phyloP scores from a whole-genome alignment of 2,113 vertebrate genomes.

The Oncorhynchus nerka region DNA sequence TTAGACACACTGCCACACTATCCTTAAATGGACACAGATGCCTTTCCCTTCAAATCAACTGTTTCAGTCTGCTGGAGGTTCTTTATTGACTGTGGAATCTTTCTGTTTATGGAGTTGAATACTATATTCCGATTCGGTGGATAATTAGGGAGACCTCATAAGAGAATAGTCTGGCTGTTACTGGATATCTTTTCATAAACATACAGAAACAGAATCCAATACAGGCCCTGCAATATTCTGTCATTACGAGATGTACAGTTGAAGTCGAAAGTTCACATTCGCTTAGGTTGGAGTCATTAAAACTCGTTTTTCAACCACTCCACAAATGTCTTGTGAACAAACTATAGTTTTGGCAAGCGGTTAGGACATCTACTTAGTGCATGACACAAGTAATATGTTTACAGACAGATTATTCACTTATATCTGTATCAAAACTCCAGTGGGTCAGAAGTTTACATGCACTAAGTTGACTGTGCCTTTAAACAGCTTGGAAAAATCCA shows the following conservation, averaged over 20 bases:
- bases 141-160: constrained; percentile 26
- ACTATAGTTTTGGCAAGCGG: too few species aligned
- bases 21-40: constrained; percentile 44
- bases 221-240: constrained; percentile 35
- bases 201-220: constrained; percentile 33
- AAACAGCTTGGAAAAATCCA: too few species aligned
- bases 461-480: too few species aligned
- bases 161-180: constrained; percentile 22
- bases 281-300: too few species aligned
- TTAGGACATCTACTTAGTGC: too few species aligned
- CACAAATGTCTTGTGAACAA: too few species aligned
- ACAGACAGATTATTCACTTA: too few species aligned
- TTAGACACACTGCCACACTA: constrained; percentile 23
- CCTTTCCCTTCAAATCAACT: constrained; percentile 38
- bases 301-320: too few species aligned
- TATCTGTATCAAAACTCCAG: too few species aligned
- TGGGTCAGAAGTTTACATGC: too few species aligned
- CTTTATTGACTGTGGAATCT: constrained; percentile 22
- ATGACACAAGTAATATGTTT: too few species aligned
- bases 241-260: constrained; percentile 15
- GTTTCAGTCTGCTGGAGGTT: constrained; percentile 35
- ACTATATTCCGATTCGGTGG: constrained; percentile 26
- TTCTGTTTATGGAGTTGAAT: constrained; percentile 34
- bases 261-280: too few species aligned
- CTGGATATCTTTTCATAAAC: constrained; percentile 38